Evolutionary conservation across 2,888 invertebrate genomes (phyloP), one percentile per base, ranked within the genome.

Genomic region (Acleris sparsana): DNA sequence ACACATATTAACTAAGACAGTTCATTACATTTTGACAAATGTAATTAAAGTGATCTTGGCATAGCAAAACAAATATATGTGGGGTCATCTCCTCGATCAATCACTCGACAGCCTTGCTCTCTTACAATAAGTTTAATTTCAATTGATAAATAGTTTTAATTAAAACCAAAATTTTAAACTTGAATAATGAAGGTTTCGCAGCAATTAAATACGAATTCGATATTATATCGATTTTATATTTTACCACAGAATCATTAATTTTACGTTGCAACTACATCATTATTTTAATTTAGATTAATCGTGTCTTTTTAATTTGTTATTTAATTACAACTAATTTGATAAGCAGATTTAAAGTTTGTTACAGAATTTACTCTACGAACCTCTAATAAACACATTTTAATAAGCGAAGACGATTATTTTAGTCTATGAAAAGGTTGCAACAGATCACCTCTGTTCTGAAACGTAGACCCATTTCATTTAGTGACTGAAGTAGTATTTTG

Each of bases 21-120:
- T 71, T 68, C 68, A 72, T 72, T 72, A 60, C 60, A 66, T 69
- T 66, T 70, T 67, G 68, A 75, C 73, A 74, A 75, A 71, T 77
- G 74, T 82, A 87, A 86, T 87, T 82, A 85, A 82, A 81, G 78
- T 83, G 81, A 82, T 84, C 84, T 86, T 85, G 86, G 84, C 83
- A 77, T 75, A 72, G 74, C 76, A 79, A 29, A 81, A 83, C 83
- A 83, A 87, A 81, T 83, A 82, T 82, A 78, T 74, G 76, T 75
- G 75, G 85, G 88, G 87, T 86, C 88, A 87, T 80, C 79, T 72
- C 70, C 71, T 73, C 82, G 72, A 88, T 88, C 86, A 88, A 88
- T 88, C 88, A 86, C 71, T 44, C 46, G 46, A 76, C n/a, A 46
- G 73, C 87, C 89, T 87, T 87, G 86, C 74, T 70, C 67, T 66